phyloP scores from a whole-genome alignment of 2,113 vertebrate genomes.

The Asarcornis scutulata region DNA sequence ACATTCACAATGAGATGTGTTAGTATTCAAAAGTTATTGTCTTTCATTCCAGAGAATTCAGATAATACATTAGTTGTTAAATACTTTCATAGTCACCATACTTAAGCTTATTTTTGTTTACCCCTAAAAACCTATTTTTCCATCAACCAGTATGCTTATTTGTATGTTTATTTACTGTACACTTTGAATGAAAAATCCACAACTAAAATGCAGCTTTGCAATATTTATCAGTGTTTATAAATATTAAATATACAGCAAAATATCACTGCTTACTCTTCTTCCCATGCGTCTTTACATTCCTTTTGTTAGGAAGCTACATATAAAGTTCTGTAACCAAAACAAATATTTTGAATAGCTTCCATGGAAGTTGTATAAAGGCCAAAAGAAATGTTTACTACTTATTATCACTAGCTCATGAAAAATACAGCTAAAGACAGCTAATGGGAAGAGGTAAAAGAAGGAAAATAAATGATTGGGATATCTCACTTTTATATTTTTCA shows the following conservation, averaged over 20 bases:
- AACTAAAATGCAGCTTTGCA: not conserved
- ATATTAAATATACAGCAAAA: not conserved
- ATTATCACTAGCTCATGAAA: not conserved
- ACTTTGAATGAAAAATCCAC: not conserved
- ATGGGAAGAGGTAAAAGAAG: not conserved
- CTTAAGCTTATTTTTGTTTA: not conserved
- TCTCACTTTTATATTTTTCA: not conserved
- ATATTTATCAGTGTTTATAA: not conserved
- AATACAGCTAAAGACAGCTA: not conserved
- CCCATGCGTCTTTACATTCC: not conserved
- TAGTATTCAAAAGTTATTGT: not conserved
- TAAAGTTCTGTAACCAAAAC: slow-evolving; percentile 19
- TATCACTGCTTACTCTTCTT: not conserved
- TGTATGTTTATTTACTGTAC: not conserved
- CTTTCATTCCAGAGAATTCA: not conserved
- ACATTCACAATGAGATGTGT: not conserved
- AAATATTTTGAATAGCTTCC: not conserved
- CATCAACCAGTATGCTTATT: not conserved
- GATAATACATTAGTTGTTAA: not conserved
- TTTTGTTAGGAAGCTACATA: not conserved
- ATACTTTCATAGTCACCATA: not conserved
- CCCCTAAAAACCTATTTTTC: not conserved
- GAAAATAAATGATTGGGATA: not conserved
- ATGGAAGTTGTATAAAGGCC: not conserved
- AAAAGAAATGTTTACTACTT: not conserved